Percentiles rank a stretch among this genome's conserved stretches.
Conservation (phyloP, 2,113 vertebrate genomes). For the Nothocercus nigrocapillus region DNA sequence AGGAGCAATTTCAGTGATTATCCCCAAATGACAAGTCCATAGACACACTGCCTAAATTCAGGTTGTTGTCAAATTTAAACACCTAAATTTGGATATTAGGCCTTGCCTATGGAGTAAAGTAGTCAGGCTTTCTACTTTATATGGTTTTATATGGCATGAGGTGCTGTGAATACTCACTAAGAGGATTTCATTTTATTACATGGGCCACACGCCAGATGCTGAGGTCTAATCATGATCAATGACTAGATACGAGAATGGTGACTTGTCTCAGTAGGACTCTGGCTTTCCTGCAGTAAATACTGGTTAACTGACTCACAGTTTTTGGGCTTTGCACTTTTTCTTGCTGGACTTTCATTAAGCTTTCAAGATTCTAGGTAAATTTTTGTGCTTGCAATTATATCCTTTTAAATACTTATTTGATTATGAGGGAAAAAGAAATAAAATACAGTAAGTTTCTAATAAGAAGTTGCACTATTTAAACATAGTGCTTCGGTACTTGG, state of each 20-base stretch:
- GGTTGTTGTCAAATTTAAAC: background rate
- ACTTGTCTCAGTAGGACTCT: background rate
- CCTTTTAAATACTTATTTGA: background rate
- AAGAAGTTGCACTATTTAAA: background rate
- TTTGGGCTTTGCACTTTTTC: background rate
- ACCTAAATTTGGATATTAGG: background rate
- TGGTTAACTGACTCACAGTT: background rate
- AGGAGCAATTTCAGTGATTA: background rate
- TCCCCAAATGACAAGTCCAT: background rate
- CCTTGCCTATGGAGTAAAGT: background rate
- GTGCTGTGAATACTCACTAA: background rate
- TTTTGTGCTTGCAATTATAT: background rate
- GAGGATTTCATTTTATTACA: background rate
- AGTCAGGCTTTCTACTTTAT: background rate
- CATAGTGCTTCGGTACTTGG: background rate
- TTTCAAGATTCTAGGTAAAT: background rate
- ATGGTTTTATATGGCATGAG: background rate
- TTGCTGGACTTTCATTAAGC: background rate
- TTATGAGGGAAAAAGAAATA: background rate
- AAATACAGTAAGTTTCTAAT: background rate
- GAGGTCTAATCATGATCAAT: background rate
- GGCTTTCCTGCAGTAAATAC: background rate
- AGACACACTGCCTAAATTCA: background rate
- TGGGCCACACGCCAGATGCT: background rate
- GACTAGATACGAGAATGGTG: background rate